A percentile compares a stretch with the other conserved stretches of the same genome.
Evolutionary conservation across 2,113 vertebrate species (phyloP).

Genomic region (Actenoides hombroni): DNA sequence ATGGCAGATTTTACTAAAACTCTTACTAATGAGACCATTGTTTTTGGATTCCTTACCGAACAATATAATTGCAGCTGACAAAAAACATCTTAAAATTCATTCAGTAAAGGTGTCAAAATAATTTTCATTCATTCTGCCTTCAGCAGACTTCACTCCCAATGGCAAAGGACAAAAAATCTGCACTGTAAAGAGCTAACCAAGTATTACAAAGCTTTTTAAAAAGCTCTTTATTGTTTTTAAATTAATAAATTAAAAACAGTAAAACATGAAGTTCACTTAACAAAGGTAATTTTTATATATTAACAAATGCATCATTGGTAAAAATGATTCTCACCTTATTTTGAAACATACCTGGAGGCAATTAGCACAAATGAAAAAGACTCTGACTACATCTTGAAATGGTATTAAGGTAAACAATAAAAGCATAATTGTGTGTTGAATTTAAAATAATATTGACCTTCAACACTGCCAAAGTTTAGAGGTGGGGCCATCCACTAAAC

Average conservation of each 20-base stretch:
- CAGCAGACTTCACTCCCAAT: neutral
- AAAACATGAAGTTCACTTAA: constrained; percentile 23
- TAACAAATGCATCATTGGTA: constrained; percentile 27
- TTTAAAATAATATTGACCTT: neutral
- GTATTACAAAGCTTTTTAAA: neutral
- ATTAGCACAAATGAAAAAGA: neutral
- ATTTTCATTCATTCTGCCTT: neutral
- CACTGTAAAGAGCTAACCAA: neutral
- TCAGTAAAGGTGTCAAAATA: constrained; percentile 11
- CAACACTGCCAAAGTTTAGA: no score
- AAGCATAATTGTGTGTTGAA: neutral
- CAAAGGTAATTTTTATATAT: constrained; percentile 36
- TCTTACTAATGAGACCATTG: constrained; percentile 27
- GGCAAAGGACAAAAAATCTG: neutral
- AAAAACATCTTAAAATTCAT: constrained; percentile 15
- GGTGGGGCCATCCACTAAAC: no score
- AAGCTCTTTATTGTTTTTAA: constrained; percentile 33
- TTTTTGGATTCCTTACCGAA: constrained; percentile 4
- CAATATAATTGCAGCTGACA: constrained; percentile 26
- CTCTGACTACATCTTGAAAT: neutral
- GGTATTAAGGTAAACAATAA: neutral
- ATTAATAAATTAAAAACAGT: constrained; percentile 51
- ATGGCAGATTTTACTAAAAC: constrained; percentile 13
- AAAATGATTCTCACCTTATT: constrained; percentile 29
- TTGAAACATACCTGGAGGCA: constrained; percentile 9